A percentile compares a stretch with the other conserved stretches of the same genome.
Evolutionary conservation across 2,113 vertebrate species (phyloP).

Genomic region (Psilopsiagon aymara): DNA sequence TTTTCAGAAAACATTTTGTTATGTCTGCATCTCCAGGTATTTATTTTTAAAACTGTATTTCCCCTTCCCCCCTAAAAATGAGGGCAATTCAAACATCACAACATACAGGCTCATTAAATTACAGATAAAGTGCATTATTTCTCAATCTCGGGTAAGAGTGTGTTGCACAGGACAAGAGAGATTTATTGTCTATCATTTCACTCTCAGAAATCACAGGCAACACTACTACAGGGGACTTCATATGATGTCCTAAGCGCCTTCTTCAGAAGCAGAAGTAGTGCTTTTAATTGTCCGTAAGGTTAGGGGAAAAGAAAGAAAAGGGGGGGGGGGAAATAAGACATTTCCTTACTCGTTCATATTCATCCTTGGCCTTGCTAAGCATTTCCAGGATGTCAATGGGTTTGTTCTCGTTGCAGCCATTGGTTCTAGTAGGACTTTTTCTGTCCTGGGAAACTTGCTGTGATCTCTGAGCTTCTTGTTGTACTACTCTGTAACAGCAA

Average conservation of each 20-base stretch:
- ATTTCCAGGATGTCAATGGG: conserved; percentile 94
- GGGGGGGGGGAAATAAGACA: not conserved
- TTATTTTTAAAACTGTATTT: not conserved
- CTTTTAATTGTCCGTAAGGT: not conserved
- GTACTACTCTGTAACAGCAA: conserved; percentile 83
- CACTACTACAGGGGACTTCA: not conserved
- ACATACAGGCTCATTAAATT: not conserved
- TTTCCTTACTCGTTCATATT: conserved; percentile 89
- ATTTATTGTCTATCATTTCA: not conserved
- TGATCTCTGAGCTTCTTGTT: conserved; percentile 86
- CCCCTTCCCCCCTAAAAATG: not conserved
- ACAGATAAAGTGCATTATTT: not conserved
- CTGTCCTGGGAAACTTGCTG: conserved; percentile 82
- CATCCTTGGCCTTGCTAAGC: conserved; percentile 96
- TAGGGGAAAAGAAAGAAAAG: no score
- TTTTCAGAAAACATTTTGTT: not conserved
- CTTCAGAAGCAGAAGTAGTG: not conserved
- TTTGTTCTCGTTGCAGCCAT: conserved; percentile 81
- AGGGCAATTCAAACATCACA: not conserved
- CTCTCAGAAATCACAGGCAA: not conserved
- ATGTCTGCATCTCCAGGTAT: not conserved
- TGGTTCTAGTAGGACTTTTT: conserved; percentile 79
- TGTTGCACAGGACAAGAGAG: not conserved
- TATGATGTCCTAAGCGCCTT: not conserved
- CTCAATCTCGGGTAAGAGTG: not conserved